A percentile compares a stretch with the other conserved stretches of the same genome.
phyloP scores from a whole-genome alignment of 2,797 vertebrate genomes.

The Halcyon leucocephala region DNA sequence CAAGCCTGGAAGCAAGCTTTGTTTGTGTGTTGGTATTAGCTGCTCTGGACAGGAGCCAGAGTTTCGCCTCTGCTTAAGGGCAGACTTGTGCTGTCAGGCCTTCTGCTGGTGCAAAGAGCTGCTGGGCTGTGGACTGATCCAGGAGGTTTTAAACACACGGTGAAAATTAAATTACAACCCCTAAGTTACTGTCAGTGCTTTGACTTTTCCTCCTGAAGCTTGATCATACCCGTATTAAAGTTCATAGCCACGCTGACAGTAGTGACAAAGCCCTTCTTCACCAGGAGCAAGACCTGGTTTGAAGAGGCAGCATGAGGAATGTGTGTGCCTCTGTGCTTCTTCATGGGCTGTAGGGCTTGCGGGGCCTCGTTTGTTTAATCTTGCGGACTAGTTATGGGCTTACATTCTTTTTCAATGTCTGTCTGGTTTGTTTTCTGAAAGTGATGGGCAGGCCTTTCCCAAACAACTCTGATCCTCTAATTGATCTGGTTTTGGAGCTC shows the following conservation, averaged over 20 bases:
- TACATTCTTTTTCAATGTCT: slow-evolving; percentile 5
- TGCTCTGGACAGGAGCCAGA: not conserved
- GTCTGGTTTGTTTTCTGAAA: slow-evolving; percentile 31
- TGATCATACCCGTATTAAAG: not conserved
- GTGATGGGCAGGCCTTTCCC: slow-evolving; percentile 42
- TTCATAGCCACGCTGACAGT: not conserved
- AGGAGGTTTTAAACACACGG: not conserved
- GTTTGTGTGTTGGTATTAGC: not conserved
- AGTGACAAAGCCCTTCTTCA: not conserved
- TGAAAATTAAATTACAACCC: not conserved
- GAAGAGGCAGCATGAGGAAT: not conserved
- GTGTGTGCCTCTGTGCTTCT: not conserved
- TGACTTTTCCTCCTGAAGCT: not conserved
- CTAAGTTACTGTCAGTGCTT: not conserved
- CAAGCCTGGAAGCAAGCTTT: slow-evolving; percentile 4
- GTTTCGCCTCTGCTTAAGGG: not conserved
- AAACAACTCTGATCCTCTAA: slow-evolving; percentile 51
- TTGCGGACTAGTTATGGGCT: not conserved
- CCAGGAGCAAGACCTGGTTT: not conserved
- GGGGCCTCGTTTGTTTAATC: slow-evolving; percentile 1
- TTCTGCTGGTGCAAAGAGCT: not conserved
- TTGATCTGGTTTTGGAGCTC: slow-evolving; percentile 49
- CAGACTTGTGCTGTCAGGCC: not conserved
- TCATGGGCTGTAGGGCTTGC: slow-evolving; percentile 1
- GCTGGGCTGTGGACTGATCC: not conserved